Conservation (phyloP, 2,797 vertebrate genomes). For the Acanthurus leucopareius region DNA sequence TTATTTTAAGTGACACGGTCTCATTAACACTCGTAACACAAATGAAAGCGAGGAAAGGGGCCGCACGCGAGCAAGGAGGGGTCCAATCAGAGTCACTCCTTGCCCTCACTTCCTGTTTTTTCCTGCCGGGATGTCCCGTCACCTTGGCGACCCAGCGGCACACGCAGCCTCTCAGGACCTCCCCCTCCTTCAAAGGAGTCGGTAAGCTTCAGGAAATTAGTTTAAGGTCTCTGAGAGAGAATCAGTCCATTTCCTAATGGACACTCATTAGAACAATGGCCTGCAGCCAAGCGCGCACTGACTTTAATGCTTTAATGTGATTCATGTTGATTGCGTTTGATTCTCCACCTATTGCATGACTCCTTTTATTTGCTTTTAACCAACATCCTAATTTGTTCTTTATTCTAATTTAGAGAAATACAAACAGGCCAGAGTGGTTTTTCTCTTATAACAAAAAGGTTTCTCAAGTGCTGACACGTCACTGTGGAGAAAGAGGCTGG, state of each 20-base stretch:
- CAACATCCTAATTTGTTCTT: conserved; percentile 9
- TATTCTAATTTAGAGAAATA: not conserved
- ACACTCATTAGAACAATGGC: conserved; percentile 78
- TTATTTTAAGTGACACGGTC: conserved; percentile 62
- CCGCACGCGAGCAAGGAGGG: conserved; percentile 74
- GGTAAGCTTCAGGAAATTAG: conserved; percentile 83
- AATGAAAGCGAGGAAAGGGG: conserved; percentile 75
- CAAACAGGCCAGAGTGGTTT: no score
- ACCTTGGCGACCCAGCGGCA: conserved; percentile 79
- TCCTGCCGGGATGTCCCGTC: conserved; percentile 80
- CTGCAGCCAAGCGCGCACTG: conserved; percentile 61
- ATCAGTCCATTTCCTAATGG: conserved; percentile 84
- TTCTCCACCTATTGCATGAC: conserved; percentile 27
- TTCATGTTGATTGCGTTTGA: conserved; percentile 52
- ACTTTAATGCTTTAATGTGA: conserved; percentile 46
- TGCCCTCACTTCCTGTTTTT: conserved; percentile 86
- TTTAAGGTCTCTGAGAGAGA: conserved; percentile 79
- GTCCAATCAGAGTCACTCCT: conserved; percentile 84
- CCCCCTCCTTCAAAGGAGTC: conserved; percentile 75
- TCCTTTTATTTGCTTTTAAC: conserved; percentile 1
- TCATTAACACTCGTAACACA: conserved; percentile 59
- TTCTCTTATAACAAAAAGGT: no score
- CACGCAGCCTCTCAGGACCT: conserved; percentile 70
- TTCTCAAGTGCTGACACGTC: no score
- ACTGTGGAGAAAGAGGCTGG: no score